Evolutionary conservation across 23 tunicate genomes (phyloP), one percentile per base, ranked within the genome.

Genomic region (Phallusia fumigata): DNA sequence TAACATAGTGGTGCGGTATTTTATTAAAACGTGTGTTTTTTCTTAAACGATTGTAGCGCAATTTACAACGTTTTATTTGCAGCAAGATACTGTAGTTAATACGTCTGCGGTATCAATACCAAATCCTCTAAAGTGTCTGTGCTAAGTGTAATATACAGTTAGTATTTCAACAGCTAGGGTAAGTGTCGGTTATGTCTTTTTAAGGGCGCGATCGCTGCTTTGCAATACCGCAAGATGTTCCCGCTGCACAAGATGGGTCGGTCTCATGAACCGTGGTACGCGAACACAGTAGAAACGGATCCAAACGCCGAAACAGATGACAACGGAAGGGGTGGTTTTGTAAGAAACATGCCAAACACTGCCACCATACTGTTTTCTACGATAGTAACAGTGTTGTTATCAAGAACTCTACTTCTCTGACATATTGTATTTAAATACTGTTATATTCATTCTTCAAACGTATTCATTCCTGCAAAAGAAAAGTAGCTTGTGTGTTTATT

Each of bases 201-300:
- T 10, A 18, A 86, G 90, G 90, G 90, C 19, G 84, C 84, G 19
- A 36, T 80, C 11, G 84, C 85, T 22, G 90, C 81, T 33, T 81
- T 86, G 15, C 79, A 24, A 47, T 78, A 85, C 36, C 78, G 40
- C 0, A 19, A 44, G 16, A 65, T 79, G 88, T 85, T 78, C 40
- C 88, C 83, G 5, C 24, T 35, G 6, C 32, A 16, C 30, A 32
- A 49, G 21, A 47, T 85, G 16, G 30, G 64, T 21, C 33, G 85
- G 12, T 33, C 52, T 33, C 24, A 80, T 36, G 90, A 86, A 40
- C 89, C 89, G 8, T 85, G 89, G 89, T 53, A 28, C 33, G 69
- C 16, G 28, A 58, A 58, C 69, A 58, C 69, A 6, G 28, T 21
- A 58, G 13, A 11, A 22, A 16, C 8, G 16, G 69, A 22, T 21